These are phyloP conservation scores for Volucella zonaria DNA, from an alignment of 2,888 invertebrate species.

Conservation along the genomic window DNA sequence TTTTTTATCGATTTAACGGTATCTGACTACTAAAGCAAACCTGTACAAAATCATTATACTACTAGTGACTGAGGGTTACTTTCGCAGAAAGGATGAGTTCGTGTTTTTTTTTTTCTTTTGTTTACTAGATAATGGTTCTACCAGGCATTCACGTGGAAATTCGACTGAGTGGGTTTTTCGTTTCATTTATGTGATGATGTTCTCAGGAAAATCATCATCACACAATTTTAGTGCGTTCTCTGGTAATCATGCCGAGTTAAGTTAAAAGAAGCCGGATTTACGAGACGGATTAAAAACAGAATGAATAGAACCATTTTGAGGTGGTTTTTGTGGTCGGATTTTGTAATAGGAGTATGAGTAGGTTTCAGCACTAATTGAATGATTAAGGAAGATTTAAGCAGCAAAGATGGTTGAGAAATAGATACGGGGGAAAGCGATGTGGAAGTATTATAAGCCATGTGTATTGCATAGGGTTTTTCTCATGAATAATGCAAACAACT, in stretches of 20 bases:
- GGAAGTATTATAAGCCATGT: not conserved
- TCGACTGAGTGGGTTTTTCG: slow-evolving; percentile 39
- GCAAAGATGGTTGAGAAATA: not conserved
- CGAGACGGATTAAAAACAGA: slow-evolving; percentile 22
- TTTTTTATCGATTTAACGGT: slow-evolving; percentile 64
- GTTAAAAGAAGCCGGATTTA: slow-evolving; percentile 24
- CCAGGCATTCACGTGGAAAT: slow-evolving; percentile 63
- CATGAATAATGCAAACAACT: too few species aligned
- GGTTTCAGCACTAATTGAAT: too few species aligned
- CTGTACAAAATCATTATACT: slow-evolving; percentile 19
- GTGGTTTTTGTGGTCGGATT: too few species aligned
- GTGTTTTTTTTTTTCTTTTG: not conserved
- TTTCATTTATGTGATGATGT: slow-evolving; percentile 30
- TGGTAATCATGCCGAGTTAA: not conserved
- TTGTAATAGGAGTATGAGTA: too few species aligned
- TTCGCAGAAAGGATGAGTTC: not conserved
- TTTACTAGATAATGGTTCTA: slow-evolving; percentile 45
- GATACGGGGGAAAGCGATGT: not conserved
- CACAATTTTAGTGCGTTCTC: slow-evolving; percentile 33
- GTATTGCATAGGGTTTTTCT: too few species aligned
- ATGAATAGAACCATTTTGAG: too few species aligned
- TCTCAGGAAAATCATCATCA: slow-evolving; percentile 25
- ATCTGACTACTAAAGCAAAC: slow-evolving; percentile 25
- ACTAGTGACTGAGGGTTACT: not conserved
- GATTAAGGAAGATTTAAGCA: too few species aligned